Conservation (phyloP, 2,113 vertebrate genomes). For the Loxodonta africana region DNA sequence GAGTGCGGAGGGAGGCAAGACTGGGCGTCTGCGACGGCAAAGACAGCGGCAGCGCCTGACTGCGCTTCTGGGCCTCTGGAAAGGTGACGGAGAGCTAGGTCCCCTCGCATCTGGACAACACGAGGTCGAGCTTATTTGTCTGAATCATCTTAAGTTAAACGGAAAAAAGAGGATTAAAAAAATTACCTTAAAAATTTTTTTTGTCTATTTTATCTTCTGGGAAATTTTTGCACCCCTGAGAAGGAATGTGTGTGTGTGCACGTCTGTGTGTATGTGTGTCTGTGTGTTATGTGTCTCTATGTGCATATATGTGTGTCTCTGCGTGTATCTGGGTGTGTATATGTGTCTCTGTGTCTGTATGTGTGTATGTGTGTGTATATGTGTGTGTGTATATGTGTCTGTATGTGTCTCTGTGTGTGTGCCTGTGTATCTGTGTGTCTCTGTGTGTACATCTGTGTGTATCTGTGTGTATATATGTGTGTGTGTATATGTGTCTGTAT, state of each 20-base stretch:
- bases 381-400: no score
- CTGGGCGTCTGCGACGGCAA: not conserved
- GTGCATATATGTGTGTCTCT: not conserved
- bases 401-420: not conserved
- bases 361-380: not conserved
- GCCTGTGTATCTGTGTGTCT: not conserved
- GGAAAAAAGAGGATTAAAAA: not conserved
- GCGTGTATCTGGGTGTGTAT: not conserved
- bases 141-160: not conserved
- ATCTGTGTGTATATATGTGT: not conserved
- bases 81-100: not conserved
- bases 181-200: not conserved
- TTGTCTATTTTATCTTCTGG: constrained; percentile 24
- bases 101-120: not conserved
- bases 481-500: not conserved
- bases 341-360: not conserved
- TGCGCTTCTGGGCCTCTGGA: not conserved
- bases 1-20: not conserved
- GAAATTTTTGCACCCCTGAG: constrained; percentile 37
- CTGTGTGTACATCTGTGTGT: not conserved
- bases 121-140: not conserved
- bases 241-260: not conserved
- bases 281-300: no score
- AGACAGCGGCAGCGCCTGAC: not conserved
- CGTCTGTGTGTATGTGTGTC: not conserved